phyloP scores from a whole-genome alignment of 2,888 invertebrate genomes.

The Nebria salina region DNA sequence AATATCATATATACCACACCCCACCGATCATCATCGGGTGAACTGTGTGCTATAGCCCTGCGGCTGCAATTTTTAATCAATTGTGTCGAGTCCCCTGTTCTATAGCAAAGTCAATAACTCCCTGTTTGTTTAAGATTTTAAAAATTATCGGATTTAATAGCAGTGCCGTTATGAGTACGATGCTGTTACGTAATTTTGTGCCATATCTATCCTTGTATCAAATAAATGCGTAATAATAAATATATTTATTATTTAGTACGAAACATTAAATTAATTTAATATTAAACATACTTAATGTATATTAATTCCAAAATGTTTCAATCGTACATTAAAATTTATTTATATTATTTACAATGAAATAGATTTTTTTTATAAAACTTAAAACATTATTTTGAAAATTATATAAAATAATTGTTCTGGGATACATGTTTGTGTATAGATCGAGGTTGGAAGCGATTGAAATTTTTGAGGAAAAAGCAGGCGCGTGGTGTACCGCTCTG shows the following conservation, averaged over 20 bases:
- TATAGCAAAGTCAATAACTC: slow-evolving; percentile 53
- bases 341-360: too few species aligned
- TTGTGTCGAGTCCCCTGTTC: slow-evolving; percentile 47
- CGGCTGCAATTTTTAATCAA: slow-evolving; percentile 57
- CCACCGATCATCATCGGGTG: background rate
- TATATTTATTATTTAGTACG: too few species aligned
- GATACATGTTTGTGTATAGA: background rate
- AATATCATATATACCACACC: slow-evolving; percentile 3
- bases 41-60: slow-evolving; percentile 47
- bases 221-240: background rate
- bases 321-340: too few species aligned
- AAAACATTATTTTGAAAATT: background rate
- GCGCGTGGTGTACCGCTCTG: background rate
- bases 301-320: too few species aligned
- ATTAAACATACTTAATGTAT: background rate
- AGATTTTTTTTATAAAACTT: too few species aligned
- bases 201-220: too few species aligned
- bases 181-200: background rate
- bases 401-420: background rate
- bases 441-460: slow-evolving; percentile 6
- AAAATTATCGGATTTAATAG: slow-evolving; percentile 53
- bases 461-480: slow-evolving; percentile 16
- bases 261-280: too few species aligned
- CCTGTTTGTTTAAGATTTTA: slow-evolving; percentile 57
- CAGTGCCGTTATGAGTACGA: slow-evolving; percentile 13